These are phyloP conservation scores for Anarhynchus alexandrinus DNA, from an alignment of 2,113 vertebrate genomes.

Conservation along the genomic window DNA sequence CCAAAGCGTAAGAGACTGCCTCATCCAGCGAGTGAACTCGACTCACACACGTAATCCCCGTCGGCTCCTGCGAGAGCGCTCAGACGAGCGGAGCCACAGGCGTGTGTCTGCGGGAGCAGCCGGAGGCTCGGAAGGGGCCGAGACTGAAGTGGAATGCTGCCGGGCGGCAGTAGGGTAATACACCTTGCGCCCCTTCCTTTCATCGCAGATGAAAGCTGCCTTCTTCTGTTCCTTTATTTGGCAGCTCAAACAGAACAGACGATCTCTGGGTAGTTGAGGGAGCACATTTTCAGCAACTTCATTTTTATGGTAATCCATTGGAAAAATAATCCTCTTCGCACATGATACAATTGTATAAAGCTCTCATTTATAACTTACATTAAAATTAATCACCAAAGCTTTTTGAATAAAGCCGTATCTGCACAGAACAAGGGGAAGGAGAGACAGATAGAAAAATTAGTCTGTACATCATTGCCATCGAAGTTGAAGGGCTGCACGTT, in stretches of 20 bases:
- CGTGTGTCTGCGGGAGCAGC: not conserved
- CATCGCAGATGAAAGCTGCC: not conserved
- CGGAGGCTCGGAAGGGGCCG: not conserved
- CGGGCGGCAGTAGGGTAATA: not conserved
- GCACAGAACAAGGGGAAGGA: not conserved
- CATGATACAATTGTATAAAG: constrained; percentile 52
- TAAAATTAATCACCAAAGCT: constrained; percentile 58
- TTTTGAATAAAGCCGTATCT: constrained; percentile 45
- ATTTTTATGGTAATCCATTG: constrained; percentile 65
- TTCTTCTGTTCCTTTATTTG: not conserved
- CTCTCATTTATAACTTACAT: constrained; percentile 57
- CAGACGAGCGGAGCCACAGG: rapidly evolving
- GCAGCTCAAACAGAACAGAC: not conserved
- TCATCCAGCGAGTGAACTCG: not conserved
- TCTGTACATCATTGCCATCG: not conserved
- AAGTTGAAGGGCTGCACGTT: not conserved
- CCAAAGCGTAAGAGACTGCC: not conserved
- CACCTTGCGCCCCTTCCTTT: not conserved
- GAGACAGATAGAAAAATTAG: not conserved
- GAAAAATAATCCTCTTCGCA: constrained; percentile 65
- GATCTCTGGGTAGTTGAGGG: constrained; percentile 7
- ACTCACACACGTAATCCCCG: rapidly evolving
- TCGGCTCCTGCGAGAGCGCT: not conserved
- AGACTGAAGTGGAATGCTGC: not conserved
- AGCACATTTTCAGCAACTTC: constrained; percentile 38